A percentile compares a stretch with the other conserved stretches of the same genome.
phyloP scores from a whole-genome alignment of 2,797 vertebrate genomes.

The Acanthurus leucopareius region DNA sequence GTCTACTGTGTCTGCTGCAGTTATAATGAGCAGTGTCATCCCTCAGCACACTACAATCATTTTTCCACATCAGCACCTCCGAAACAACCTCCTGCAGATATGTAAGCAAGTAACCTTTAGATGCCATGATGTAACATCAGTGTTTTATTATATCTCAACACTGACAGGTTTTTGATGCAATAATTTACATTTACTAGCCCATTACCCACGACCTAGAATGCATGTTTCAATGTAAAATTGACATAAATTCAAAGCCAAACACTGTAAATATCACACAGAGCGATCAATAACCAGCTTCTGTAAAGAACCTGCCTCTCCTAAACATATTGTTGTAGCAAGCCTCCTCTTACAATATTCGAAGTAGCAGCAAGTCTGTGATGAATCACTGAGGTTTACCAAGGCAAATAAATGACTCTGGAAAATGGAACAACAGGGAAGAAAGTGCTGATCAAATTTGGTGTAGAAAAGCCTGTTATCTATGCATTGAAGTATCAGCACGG shows the following conservation, averaged over 20 bases:
- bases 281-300: conserved; percentile 56
- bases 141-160: conserved; percentile 41
- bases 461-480: conserved; percentile 63
- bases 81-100: conserved; percentile 47
- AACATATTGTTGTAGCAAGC: conserved; percentile 37
- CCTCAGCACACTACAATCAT: conserved; percentile 54
- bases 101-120: conserved; percentile 58
- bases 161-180: conserved; percentile 49
- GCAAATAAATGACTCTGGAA: conserved; percentile 63
- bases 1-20: conserved; percentile 49
- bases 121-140: conserved; percentile 32
- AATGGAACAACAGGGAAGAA: conserved; percentile 59
- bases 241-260: conserved; percentile 45
- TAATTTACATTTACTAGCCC: conserved; percentile 62
- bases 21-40: conserved; percentile 55
- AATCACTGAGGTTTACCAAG: conserved; percentile 60
- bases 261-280: conserved; percentile 41
- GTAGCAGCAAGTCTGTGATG: conserved; percentile 48
- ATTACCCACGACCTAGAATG: conserved; percentile 25
- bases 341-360: conserved; percentile 18
- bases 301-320: conserved; percentile 35
- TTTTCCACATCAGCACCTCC: conserved; percentile 62
- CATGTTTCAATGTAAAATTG: conserved; percentile 35
- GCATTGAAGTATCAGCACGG: conserved; percentile 68
- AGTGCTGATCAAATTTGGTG: conserved; percentile 71